Base-by-base conservation (phyloP, 2,113 vertebrate genomes). In the Okapia johnstoni region DNA sequence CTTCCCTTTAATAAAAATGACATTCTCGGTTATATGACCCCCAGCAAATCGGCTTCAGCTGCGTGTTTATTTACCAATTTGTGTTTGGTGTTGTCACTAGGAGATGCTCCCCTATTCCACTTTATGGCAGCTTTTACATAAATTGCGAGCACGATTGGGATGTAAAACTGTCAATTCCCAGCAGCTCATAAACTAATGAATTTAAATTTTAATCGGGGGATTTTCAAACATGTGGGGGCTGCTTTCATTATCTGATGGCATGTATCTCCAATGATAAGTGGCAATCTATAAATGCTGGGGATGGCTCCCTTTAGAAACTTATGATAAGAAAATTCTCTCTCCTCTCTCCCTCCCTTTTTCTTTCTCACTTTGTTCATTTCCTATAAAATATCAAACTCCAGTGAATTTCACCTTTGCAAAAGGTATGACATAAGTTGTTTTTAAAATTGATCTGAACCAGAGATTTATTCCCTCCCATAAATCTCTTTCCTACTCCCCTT, bases 161-260 rank as follows among this genome's bases (percentile, higher is more conserved):
- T 98, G 90, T 98, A 98, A 98, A 98, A 89, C 80, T 98, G 94
- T 98, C 97, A 95, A 90, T 98, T 98, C 97, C 94, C 93, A 96
- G 86, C 88, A 95, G 96, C 97, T 98, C 92, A 95, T 98, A 98
- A 98, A 98, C 85, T 98, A 98, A 98, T 98, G 96, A 96, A 98
- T 94, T 98, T 98, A 97, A 98, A 97, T 94, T 98, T 98, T 98
- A 92, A 98, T 98, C 98, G 97, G 97, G 96, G 54, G 92, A 94
- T 94, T 97, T 98, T 54, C 95, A 96, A 95, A 90, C 90, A 96
- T 66, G 94, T 33, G 48, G 63, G 97, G 94, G 89, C 93, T 96
- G 95, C 95, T 97, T 95, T 97, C 94, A 85, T 98, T 95, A 97
- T 96, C 85, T 81, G 96, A 94, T 94, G 93, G 93, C 79, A 19